Percentiles rank a stretch among this genome's conserved stretches.
Conservation (phyloP, 2,888 invertebrate genomes). For the Autographa pulchrina region DNA sequence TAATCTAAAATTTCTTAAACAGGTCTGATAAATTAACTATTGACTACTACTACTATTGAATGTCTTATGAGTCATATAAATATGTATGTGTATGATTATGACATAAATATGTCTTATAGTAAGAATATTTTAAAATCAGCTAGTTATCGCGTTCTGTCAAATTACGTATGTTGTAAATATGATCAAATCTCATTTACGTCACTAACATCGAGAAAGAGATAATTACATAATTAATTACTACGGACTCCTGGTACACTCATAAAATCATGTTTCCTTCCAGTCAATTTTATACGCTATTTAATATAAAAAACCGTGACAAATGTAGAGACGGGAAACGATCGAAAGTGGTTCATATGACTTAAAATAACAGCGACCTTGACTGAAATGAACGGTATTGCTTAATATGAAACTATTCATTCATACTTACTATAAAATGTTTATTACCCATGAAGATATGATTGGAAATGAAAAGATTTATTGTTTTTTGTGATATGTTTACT, state of each 20-base stretch:
- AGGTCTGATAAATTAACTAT: neutral
- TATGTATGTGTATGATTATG: neutral
- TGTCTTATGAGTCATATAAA: too few relatives aligned
- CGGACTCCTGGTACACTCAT: neutral
- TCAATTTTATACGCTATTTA: conserved; percentile 25
- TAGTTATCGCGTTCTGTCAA: neutral
- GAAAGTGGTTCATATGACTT: conserved; percentile 40
- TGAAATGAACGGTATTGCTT: conserved; percentile 15
- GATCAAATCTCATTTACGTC: neutral
- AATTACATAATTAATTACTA: neutral
- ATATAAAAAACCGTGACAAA: conserved; percentile 30
- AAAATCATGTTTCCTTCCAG: conserved; percentile 4
- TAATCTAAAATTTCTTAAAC: too few relatives aligned
- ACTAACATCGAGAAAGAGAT: neutral
- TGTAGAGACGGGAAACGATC: conserved; percentile 19
- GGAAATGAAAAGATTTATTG: conserved; percentile 35
- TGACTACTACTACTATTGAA: too few relatives aligned
- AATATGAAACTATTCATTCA: conserved; percentile 29
- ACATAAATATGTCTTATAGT: neutral
- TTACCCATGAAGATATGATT: conserved; percentile 14
- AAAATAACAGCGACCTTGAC: conserved; percentile 46
- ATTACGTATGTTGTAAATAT: neutral
- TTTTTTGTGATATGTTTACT: conserved; percentile 6
- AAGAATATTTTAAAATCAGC: neutral
- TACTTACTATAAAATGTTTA: conserved; percentile 26